Evolutionary conservation across 2,113 vertebrate species (phyloP).

Genomic region (Chaenocephalus aceratus): DNA sequence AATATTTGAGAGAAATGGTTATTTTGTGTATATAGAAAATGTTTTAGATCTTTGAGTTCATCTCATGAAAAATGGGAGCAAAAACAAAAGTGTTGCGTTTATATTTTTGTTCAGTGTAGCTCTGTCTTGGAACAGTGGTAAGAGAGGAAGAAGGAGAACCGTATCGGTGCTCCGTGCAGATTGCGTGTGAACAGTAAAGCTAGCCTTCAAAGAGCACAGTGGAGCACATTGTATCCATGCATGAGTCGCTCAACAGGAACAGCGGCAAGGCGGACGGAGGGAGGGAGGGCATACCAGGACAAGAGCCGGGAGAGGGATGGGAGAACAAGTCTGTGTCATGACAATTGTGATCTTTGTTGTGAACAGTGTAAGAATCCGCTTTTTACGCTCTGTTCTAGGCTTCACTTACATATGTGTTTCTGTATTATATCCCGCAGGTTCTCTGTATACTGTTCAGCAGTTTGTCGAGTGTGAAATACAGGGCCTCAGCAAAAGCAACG

Average conservation of each 20-base stretch:
- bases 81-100: no score
- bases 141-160: constrained; percentile 19
- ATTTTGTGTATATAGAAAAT: no score
- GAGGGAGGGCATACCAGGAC: constrained; percentile 64
- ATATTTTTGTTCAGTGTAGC: background rate
- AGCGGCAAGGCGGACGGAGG: constrained; percentile 49
- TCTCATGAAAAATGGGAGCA: no score
- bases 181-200: constrained; percentile 79
- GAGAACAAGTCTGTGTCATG: constrained; percentile 54
- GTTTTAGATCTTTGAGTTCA: no score
- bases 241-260: constrained; percentile 70
- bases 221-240: constrained; percentile 76
- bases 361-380: constrained; percentile 21
- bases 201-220: constrained; percentile 76
- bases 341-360: constrained; percentile 74
- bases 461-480: background rate
- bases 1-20: no score
- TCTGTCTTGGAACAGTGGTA: background rate
- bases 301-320: constrained; percentile 47
- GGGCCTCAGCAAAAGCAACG: background rate
- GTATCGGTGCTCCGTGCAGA: constrained; percentile 47
- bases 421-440: background rate
- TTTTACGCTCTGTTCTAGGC: constrained; percentile 12
- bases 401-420: background rate
- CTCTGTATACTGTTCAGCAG: background rate